A percentile compares a stretch with the other conserved stretches of the same genome.
phyloP scores from a whole-genome alignment of 2,113 vertebrate genomes.

The Poeciliopsis occidentalis region DNA sequence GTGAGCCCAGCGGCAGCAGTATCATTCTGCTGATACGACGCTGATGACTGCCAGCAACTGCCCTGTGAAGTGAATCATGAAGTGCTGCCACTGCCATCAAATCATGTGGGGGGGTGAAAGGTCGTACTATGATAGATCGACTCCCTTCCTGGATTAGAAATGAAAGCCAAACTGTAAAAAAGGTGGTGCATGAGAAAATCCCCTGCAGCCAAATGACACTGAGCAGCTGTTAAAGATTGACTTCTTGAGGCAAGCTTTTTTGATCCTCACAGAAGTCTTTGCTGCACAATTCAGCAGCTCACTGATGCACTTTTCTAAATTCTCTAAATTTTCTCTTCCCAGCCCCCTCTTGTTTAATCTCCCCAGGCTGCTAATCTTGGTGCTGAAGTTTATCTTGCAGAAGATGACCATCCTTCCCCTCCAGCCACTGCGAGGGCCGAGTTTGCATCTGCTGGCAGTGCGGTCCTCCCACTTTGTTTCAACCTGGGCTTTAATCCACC shows the following conservation, averaged over 20 bases:
- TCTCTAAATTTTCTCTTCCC: constrained; percentile 11
- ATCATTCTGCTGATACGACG: constrained; percentile 44
- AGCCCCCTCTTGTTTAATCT: constrained; percentile 24
- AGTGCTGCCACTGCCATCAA: constrained; percentile 12
- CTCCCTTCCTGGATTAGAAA: constrained; percentile 36
- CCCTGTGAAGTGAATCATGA: constrained; percentile 14
- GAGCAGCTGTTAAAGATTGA: constrained; percentile 43
- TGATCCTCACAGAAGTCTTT: constrained; percentile 17
- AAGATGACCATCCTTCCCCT: constrained; percentile 10
- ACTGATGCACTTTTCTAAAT: background rate
- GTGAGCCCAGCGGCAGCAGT: constrained; percentile 14
- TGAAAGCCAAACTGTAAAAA: background rate
- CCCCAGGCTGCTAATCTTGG: constrained; percentile 12
- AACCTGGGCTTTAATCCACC: constrained; percentile 25
- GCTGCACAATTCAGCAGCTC: constrained; percentile 12
- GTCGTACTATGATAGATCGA: constrained; percentile 15
- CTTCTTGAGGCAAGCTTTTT: constrained; percentile 21
- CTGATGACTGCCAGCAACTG: constrained; percentile 32
- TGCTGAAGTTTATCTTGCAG: background rate
- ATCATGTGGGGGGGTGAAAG: constrained; percentile 18
- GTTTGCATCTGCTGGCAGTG: background rate
- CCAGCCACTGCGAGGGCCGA: background rate
- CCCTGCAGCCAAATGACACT: constrained; percentile 4
- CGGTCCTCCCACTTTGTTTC: constrained; percentile 1
- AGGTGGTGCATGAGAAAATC: constrained; percentile 15